Conservation (phyloP, 1,140 invertebrate genomes). For the Trialeurodes vaporariorum region DNA sequence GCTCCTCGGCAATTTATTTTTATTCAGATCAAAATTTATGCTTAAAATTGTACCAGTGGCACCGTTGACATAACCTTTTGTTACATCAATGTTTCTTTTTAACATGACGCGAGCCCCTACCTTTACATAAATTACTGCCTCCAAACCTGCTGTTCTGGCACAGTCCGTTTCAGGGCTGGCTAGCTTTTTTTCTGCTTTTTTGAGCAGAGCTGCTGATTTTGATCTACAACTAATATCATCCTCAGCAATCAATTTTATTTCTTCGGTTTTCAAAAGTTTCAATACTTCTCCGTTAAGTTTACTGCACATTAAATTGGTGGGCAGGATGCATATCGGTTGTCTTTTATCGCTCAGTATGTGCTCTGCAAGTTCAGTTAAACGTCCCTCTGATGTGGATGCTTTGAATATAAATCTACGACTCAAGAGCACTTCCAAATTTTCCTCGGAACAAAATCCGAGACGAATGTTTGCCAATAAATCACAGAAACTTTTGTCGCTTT, state of each 20-base stretch:
- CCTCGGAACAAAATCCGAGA: not conserved
- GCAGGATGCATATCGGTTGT: conserved; percentile 3
- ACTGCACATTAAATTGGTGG: conserved; percentile 7
- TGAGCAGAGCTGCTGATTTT: not conserved
- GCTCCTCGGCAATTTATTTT: conserved; percentile 12
- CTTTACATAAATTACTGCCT: conserved; percentile 25
- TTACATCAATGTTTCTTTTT: conserved; percentile 30
- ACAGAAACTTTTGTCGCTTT: conserved; percentile 8
- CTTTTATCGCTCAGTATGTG: not conserved
- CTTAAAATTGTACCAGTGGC: conserved; percentile 22
- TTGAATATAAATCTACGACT: not conserved
- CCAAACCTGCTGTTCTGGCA: conserved; percentile 23
- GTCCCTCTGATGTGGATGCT: not conserved
- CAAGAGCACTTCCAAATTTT: not conserved
- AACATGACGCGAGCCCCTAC: conserved; percentile 28
- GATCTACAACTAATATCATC: conserved; percentile 9
- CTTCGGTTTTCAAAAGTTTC: conserved; percentile 8
- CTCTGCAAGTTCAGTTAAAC: conserved; percentile 2
- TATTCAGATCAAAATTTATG: conserved; percentile 14
- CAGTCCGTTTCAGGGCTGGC: conserved; percentile 17
- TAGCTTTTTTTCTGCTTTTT: conserved; percentile 20
- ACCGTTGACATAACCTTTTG: conserved; percentile 27
- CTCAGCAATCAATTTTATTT: conserved; percentile 3
- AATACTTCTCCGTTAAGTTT: conserved; percentile 9
- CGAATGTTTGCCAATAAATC: conserved; percentile 6